Percentiles rank a stretch among this genome's conserved stretches.
phyloP scores from a whole-genome alignment of 2,797 vertebrate species.

The Peromyscus melanophrys region DNA sequence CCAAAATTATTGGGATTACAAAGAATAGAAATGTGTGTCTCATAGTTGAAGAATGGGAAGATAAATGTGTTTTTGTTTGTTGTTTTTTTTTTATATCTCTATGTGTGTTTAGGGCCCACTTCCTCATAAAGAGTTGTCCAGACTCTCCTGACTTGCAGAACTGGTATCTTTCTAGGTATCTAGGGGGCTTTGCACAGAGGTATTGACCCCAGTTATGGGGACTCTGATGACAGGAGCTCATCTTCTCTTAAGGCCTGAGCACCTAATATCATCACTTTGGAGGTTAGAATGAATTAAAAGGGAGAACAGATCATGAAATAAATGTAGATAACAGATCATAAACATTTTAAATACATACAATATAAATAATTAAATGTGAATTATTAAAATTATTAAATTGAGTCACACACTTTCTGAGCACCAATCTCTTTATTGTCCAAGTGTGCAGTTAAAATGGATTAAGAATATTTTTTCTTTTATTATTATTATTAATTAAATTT shows the following conservation, averaged over 20 bases:
- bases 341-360: background rate
- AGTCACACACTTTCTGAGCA: background rate
- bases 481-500: no score
- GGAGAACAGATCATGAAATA: background rate
- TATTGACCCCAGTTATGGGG: background rate
- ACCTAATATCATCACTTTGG: background rate
- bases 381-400: background rate
- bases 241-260: background rate
- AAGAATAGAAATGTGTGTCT: background rate
- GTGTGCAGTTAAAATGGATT: background rate
- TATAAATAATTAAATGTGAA: background rate
- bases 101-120: background rate
- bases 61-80: background rate
- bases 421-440: background rate
- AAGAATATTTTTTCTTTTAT: background rate
- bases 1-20: background rate
- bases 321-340: background rate
- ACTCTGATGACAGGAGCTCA: background rate
- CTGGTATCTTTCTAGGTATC: background rate
- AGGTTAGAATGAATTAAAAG: background rate
- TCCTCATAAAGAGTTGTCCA: background rate
- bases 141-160: background rate
- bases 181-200: background rate
- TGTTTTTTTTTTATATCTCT: no score
- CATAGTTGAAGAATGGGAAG: background rate